A percentile compares a stretch with the other conserved stretches of the same genome.
Evolutionary conservation across 1,140 invertebrate genomes (phyloP).

Genomic region (Pentalonia nigronervosa): DNA sequence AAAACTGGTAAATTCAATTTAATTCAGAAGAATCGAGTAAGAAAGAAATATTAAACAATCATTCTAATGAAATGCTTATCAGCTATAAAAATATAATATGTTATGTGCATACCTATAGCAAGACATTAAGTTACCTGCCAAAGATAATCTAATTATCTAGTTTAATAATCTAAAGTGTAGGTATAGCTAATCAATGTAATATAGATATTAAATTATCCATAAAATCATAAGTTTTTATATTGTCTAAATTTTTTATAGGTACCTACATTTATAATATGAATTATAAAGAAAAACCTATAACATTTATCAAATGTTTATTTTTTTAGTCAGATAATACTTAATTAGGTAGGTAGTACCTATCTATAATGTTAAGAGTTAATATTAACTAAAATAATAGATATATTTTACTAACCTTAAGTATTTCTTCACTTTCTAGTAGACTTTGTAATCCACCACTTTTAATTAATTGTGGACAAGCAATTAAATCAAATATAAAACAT

Average conservation of each 20-base stretch:
- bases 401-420: constrained; percentile 77
- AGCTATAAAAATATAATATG: too few relatives aligned
- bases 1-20: too few relatives aligned
- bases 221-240: not conserved
- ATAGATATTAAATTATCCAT: not conserved
- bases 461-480: constrained; percentile 83
- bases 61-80: too few relatives aligned
- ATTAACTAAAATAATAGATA: not conserved
- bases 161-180: too few relatives aligned
- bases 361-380: not conserved
- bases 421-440: constrained; percentile 79
- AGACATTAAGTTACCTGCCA: too few relatives aligned
- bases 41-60: too few relatives aligned
- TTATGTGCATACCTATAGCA: too few relatives aligned
- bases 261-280: not conserved
- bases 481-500: constrained; percentile 88
- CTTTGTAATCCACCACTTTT: constrained; percentile 79
- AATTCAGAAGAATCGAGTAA: too few relatives aligned
- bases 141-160: too few relatives aligned
- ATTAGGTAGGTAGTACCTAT: not conserved
- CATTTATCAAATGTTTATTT: not conserved
- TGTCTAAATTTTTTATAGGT: not conserved
- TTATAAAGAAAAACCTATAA: not conserved
- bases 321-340: not conserved
- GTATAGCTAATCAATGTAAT: not conserved